Base-by-base conservation (phyloP, 2,888 invertebrate species). In the Margaritifera margaritifera region DNA sequence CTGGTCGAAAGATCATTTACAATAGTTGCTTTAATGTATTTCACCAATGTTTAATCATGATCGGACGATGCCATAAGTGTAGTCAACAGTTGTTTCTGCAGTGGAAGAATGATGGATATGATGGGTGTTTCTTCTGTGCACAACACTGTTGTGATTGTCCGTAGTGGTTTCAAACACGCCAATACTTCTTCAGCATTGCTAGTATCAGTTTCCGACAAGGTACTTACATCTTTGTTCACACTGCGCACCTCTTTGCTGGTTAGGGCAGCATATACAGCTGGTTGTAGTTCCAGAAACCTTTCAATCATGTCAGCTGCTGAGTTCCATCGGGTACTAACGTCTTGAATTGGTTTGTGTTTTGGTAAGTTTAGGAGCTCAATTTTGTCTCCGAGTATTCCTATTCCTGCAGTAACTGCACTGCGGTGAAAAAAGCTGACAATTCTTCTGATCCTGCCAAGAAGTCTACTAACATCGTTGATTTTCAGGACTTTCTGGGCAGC, bases 241-340 rank as follows among this genome's bases (percentile, higher is more conserved):
- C 54, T 62, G 18, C 66, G 57, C 25, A 66, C 27, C 11, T 60
- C 62, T 11, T 4, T 4, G 3, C 6, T 20, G 11, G 31, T 25
- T 4, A 67, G 27, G 11, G 62, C 18, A 57, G 67, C 54, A 25
- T 50, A 25, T 42, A 67, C 22, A 5, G 67, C 62, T 0, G 62
- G 54, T 42, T 67, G 67, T 20, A 57, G n/a, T n/a, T 67, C 62
- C 19, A 67, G 51, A 31, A 54, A 67, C 55, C 61, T 53, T 3
- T 62, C 55, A 8, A 67, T 1, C 62, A 55, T 62, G 6, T 67
- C 62, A 62, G 61, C 61, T 4, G 54, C 51, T 6, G 51, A 51
- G 56, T 67, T 67, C 62, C 67, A 67, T 24, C 67, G 19, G 6
- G 67, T 67, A 4, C 24, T 1, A 20, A 67, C 67, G 62, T 62